Base-by-base conservation (phyloP, 2,888 invertebrate genomes). In the Cheilosia vernalis region DNA sequence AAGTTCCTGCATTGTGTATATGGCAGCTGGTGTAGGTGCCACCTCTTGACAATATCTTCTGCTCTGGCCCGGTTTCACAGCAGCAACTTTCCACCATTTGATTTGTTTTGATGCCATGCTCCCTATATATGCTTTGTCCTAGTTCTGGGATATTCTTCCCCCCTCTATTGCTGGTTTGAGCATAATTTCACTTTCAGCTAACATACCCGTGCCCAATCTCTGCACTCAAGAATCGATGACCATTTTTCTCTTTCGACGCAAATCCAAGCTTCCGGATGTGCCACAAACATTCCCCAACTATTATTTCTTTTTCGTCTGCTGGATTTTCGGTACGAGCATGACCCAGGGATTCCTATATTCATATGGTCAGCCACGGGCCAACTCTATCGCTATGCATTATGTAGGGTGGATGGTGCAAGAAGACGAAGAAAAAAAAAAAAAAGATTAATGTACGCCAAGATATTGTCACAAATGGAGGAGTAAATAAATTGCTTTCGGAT, bases 401-500 rank as follows among this genome's bases (percentile, higher is more conserved):
- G 63, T 64, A 53, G 17, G 24, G 24, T 55, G 33, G 53, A 61
- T 61, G 37, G 61, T 61, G 27, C 40, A 40, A 51, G 30, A 19
- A 21, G 7, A 27, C 1, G 27, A 27, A 27, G 27, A 17, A n/a
- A 7, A 40, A 33, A n/a, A 13, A 55, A 17, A 53, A 77, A 72
- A 83, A 78, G 72, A 83, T 83, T 69, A 84, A 79, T 79, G 83
- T 69, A 84, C 79, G 77, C 73, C 83, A 74, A 79, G 83, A 84
- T 84, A 84, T 79, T 84, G 83, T 84, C 83, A 84, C 79, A 84
- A 84, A 74, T 79, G 79, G 73, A 79, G 79, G 73, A 79, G 73
- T 79, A 73, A 84, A 84, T 84, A 84, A 79, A 84, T 84, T 84
- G 83, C 78, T 84, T 84, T 84, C 67, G 83, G 83, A 84, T 84